phyloP scores from a whole-genome alignment of 2,888 invertebrate species.

The Drosophila barbarae region DNA sequence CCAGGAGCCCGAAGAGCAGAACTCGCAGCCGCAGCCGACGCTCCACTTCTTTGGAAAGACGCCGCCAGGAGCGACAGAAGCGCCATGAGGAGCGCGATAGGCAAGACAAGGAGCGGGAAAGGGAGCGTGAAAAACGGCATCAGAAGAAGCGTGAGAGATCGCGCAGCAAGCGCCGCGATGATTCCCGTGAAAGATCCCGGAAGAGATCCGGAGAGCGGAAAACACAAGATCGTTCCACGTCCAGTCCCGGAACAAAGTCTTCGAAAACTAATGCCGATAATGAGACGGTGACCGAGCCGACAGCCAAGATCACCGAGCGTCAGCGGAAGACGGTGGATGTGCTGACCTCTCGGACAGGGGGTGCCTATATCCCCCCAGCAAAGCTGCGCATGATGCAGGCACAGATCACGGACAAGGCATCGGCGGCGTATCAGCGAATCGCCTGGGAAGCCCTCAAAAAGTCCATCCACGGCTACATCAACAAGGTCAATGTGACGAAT shows the following conservation, averaged over 20 bases:
- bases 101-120: conserved; percentile 55
- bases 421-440: conserved; percentile 95
- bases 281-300: conserved; percentile 63
- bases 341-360: conserved; percentile 91
- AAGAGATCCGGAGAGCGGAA: conserved; percentile 14
- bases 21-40: conserved; percentile 55
- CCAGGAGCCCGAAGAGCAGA: conserved; percentile 35
- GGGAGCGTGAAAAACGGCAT: conserved; percentile 61
- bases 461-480: conserved; percentile 98
- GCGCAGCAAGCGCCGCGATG: conserved; percentile 34
- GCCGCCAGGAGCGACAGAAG: conserved; percentile 70
- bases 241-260: conserved; percentile 4
- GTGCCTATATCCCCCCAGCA: conserved; percentile 99
- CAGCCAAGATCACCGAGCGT: conserved; percentile 76
- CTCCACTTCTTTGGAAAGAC: conserved; percentile 69
- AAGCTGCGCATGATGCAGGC: conserved; percentile 97
- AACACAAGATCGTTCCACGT: conserved; percentile 15
- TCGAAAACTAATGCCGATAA: conserved; percentile 58
- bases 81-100: conserved; percentile 70
- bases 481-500: conserved; percentile 98
- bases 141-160: conserved; percentile 27
- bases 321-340: conserved; percentile 82
- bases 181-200: conserved; percentile 17
- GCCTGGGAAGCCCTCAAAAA: conserved; percentile 99
- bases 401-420: conserved; percentile 96